Conservation (phyloP, 2,888 invertebrate genomes). For the Seira ritae region DNA sequence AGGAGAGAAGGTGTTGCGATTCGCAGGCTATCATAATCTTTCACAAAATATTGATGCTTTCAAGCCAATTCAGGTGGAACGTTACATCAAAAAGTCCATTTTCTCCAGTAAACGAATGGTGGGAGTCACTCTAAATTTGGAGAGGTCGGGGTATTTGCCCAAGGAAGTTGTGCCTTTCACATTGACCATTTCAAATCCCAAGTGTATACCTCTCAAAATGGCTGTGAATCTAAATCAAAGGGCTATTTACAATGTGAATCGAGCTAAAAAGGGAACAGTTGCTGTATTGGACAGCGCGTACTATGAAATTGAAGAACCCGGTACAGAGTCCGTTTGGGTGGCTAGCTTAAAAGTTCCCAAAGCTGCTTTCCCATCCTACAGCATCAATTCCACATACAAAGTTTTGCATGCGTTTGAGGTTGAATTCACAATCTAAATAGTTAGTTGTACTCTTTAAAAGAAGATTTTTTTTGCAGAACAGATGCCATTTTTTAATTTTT, state of each 20-base stretch:
- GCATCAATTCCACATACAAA: constrained; percentile 46
- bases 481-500: background rate
- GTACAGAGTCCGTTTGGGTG: constrained; percentile 31
- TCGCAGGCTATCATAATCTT: constrained; percentile 55
- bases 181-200: constrained; percentile 33
- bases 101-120: constrained; percentile 48
- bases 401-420: constrained; percentile 42
- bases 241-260: constrained; percentile 42
- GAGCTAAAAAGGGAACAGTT: constrained; percentile 48
- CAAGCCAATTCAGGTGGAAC: constrained; percentile 46
- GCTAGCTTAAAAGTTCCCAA: constrained; percentile 35
- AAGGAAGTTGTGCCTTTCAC: constrained; percentile 41
- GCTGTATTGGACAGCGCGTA: constrained; percentile 34
- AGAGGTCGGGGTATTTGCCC: constrained; percentile 42
- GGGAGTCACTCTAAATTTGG: constrained; percentile 23
- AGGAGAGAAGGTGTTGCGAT: constrained; percentile 40
- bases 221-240: constrained; percentile 41
- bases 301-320: constrained; percentile 29
- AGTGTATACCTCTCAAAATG: constrained; percentile 46
- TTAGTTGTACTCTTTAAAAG: too few species aligned
- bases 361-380: constrained; percentile 53
- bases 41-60: constrained; percentile 51
- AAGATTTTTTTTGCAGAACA: background rate
- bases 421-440: too few species aligned
- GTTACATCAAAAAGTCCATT: constrained; percentile 51